Evolutionary conservation across 2,797 vertebrate species (phyloP).

Genomic region (Antennarius maculatus): DNA sequence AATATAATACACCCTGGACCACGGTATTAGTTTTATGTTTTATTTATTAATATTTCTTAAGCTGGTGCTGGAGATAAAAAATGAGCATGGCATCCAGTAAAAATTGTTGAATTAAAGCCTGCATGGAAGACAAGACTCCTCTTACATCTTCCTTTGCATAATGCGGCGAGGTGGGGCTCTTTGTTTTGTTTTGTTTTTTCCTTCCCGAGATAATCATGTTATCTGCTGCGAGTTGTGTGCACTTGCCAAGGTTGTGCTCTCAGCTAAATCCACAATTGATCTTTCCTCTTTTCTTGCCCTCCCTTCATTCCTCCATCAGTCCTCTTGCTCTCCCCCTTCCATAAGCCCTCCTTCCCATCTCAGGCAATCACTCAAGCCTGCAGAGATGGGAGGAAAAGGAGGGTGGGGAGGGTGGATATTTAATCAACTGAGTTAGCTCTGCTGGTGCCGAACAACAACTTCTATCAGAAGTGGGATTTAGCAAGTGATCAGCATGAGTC

Average conservation of each 20-base stretch:
- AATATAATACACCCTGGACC: constrained; percentile 66
- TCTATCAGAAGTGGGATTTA: constrained; percentile 71
- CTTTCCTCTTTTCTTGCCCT: constrained; percentile 62
- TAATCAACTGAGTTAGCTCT: constrained; percentile 74
- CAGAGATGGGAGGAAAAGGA: constrained; percentile 59
- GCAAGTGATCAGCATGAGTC: constrained; percentile 71
- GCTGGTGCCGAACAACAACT: constrained; percentile 72
- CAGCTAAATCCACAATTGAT: constrained; percentile 82
- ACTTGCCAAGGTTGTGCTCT: constrained; percentile 71
- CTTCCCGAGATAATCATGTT: constrained; percentile 77
- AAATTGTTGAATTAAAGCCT: constrained; percentile 74
- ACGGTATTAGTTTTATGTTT: constrained; percentile 63
- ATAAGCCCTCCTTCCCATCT: constrained; percentile 51
- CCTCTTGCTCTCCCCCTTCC: constrained; percentile 26
- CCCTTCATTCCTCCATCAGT: constrained; percentile 60
- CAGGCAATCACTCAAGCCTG: constrained; percentile 66
- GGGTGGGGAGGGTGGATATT: constrained; percentile 62
- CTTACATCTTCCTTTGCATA: constrained; percentile 69
- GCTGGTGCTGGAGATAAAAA: constrained; percentile 64
- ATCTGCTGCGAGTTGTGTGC: constrained; percentile 73
- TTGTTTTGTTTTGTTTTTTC: constrained; percentile 57
- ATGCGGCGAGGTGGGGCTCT: constrained; percentile 54
- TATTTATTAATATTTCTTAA: constrained; percentile 78
- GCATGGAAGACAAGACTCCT: constrained; percentile 52
- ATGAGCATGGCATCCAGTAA: constrained; percentile 64